Evolutionary conservation across 2,888 invertebrate genomes (phyloP).

Genomic region (Dendrolimus pini): DNA sequence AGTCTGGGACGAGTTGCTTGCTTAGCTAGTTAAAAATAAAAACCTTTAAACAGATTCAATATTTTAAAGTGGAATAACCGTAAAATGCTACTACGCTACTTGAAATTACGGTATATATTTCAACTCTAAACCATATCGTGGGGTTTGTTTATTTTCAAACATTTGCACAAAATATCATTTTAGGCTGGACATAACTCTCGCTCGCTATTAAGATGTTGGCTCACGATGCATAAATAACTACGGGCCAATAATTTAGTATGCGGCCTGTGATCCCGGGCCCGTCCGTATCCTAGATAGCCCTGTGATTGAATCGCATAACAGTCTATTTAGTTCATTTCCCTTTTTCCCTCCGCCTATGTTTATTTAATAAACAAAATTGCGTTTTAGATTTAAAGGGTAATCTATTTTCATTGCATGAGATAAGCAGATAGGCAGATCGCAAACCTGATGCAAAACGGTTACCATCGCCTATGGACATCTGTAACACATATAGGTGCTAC

Average conservation of each 20-base stretch:
- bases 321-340: slow-evolving; percentile 51
- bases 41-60: background rate
- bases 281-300: slow-evolving; percentile 49
- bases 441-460: no score
- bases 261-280: slow-evolving; percentile 55
- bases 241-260: slow-evolving; percentile 72
- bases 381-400: slow-evolving; percentile 7
- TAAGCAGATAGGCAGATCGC: no score
- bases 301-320: slow-evolving; percentile 64
- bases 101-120: slow-evolving; percentile 51
- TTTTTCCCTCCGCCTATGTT: slow-evolving; percentile 23
- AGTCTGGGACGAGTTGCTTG: no score
- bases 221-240: slow-evolving; percentile 72
- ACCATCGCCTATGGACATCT: background rate
- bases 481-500: no score
- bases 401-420: background rate
- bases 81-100: slow-evolving; percentile 35
- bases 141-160: slow-evolving; percentile 68
- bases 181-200: slow-evolving; percentile 69
- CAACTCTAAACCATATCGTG: slow-evolving; percentile 45
- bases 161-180: slow-evolving; percentile 75
- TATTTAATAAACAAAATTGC: slow-evolving; percentile 19
- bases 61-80: slow-evolving; percentile 24
- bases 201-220: slow-evolving; percentile 70
- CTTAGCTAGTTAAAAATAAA: background rate